Evolutionary conservation across 64 coral and sea anemone genomes (phyloP).

Genomic region (Astreopora myriophthalma): DNA sequence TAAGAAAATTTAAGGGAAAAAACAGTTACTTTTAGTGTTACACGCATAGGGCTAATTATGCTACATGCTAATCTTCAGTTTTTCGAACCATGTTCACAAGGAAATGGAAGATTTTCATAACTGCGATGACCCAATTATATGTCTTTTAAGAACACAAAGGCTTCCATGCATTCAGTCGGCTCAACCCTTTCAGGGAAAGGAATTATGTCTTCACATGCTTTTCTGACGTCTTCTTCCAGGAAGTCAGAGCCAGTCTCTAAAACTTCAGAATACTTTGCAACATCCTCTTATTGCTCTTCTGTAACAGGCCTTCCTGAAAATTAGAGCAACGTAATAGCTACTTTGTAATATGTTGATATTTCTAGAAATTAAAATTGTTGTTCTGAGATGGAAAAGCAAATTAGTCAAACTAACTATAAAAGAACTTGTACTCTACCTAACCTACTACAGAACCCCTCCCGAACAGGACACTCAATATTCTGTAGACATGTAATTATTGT

Average conservation of each 20-base stretch:
- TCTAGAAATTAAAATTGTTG: too few relatives aligned
- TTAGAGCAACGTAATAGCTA: neutral
- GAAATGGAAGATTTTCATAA: neutral
- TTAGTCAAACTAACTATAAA: too few relatives aligned
- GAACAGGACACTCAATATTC: too few relatives aligned
- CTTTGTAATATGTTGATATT: neutral
- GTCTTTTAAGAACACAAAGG: slow-evolving; percentile 46
- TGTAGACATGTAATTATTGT: too few relatives aligned
- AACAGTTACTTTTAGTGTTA: too few relatives aligned
- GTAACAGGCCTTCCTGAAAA: slow-evolving; percentile 26
- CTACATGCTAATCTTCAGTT: too few relatives aligned
- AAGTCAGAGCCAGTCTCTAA: slow-evolving; percentile 18
- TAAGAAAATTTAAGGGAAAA: too few relatives aligned
- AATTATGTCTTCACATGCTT: slow-evolving; percentile 32
- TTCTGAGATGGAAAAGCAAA: too few relatives aligned
- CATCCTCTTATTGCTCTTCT: slow-evolving; percentile 27
- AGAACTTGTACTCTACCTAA: too few relatives aligned
- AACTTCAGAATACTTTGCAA: slow-evolving; percentile 42
- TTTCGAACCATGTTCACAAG: too few relatives aligned
- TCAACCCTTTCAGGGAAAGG: slow-evolving; percentile 31
- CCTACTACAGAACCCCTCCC: too few relatives aligned
- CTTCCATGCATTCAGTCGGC: slow-evolving; percentile 31
- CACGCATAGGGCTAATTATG: too few relatives aligned
- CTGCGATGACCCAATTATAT: neutral
- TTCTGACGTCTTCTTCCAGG: neutral